These are phyloP conservation scores for Psilanteris sp. DNA, from an alignment of 1,140 invertebrate genomes.

Conservation along the genomic window DNA sequence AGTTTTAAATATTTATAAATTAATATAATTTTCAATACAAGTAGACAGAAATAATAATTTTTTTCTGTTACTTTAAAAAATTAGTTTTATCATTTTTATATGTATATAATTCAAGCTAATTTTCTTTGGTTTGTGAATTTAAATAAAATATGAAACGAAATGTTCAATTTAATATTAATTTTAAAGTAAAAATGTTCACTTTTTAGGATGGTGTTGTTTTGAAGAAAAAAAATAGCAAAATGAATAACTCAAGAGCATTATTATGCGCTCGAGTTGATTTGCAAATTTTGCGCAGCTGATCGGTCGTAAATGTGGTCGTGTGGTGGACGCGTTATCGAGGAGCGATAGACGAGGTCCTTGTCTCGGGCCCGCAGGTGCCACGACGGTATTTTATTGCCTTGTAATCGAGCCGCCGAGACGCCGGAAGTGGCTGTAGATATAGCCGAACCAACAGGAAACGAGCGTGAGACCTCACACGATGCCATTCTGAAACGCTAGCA, in stretches of 20 bases:
- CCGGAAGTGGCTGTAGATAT: conserved; percentile 73
- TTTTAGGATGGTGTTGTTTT: too few species aligned
- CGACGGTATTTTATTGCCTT: conserved; percentile 73
- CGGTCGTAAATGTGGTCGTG: conserved; percentile 40
- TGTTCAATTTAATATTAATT: too few species aligned
- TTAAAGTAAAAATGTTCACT: too few species aligned
- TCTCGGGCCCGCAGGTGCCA: conserved; percentile 71
- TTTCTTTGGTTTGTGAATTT: too few species aligned
- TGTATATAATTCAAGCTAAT: too few species aligned
- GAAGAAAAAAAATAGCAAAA: not conserved
- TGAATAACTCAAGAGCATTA: conserved; percentile 13
- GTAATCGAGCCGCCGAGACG: conserved; percentile 73
- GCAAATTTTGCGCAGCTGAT: conserved; percentile 40
- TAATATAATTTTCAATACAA: too few species aligned
- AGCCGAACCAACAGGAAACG: conserved; percentile 65
- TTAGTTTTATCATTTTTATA: too few species aligned
- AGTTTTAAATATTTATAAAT: too few species aligned
- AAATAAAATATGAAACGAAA: not conserved
- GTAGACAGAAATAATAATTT: too few species aligned
- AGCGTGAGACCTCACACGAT: conserved; percentile 66
- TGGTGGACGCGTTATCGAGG: conserved; percentile 68
- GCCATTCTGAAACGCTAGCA: conserved; percentile 31
- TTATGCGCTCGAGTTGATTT: conserved; percentile 13
- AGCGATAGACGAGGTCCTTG: conserved; percentile 56
- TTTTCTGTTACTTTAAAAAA: too few species aligned